phyloP scores from a whole-genome alignment of 1,140 invertebrate species.

The Micrasema longulum region DNA sequence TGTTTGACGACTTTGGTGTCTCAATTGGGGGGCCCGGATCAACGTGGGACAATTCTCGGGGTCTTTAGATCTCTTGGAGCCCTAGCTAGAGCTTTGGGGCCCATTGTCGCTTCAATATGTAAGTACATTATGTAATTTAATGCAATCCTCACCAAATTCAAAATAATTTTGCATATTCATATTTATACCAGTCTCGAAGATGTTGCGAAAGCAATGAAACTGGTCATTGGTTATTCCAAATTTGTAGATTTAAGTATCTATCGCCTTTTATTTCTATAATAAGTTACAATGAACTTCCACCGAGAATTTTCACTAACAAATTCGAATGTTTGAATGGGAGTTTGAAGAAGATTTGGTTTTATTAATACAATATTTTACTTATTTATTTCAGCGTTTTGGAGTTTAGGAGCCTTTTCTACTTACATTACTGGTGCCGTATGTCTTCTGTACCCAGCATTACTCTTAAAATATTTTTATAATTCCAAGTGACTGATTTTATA shows the following conservation, averaged over 20 bases:
- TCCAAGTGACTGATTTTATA: conserved; percentile 39
- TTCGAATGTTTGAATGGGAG: no score
- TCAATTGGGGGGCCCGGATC: conserved; percentile 81
- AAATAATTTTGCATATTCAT: no score
- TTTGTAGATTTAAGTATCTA: no score
- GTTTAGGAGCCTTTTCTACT: conserved; percentile 78
- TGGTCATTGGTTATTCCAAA: no score
- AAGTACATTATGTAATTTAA: no score
- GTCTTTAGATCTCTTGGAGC: conserved; percentile 95
- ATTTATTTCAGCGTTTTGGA: conserved; percentile 81
- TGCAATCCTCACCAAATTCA: no score
- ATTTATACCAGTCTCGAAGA: no score
- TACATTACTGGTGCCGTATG: conserved; percentile 79
- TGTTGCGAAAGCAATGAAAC: no score
- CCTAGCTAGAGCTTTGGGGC: conserved; percentile 91
- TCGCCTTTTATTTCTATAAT: no score
- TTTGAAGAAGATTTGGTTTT: background rate
- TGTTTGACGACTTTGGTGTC: conserved; percentile 93
- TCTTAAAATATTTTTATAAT: conserved; percentile 60
- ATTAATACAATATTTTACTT: background rate
- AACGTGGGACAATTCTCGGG: conserved; percentile 93
- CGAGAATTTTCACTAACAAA: no score
- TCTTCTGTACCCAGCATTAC: conserved; percentile 76
- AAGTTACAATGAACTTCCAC: no score
- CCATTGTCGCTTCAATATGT: conserved; percentile 86